Base-by-base conservation (phyloP, 2,888 invertebrate genomes). In the Cepaea hortensis region DNA sequence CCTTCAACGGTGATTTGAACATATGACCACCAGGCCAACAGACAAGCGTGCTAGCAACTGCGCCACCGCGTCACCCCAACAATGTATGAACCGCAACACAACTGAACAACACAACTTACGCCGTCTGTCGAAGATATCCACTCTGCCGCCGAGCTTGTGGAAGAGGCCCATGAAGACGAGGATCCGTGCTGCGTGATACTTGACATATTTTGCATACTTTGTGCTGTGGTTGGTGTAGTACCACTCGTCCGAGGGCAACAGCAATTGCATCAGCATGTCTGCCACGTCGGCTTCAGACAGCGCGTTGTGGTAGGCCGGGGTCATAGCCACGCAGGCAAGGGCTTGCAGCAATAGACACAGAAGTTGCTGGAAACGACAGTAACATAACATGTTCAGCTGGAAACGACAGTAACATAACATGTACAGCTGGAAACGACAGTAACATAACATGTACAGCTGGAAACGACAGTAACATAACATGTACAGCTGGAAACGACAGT, bases 201-300 rank as follows among this genome's bases (percentile, higher is more conserved):
- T 96, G 85, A 96, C 96, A 91, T 95, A 96, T 86, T 95, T 95
- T 83, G 96, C 96, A 91, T 96, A 96, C 92, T 95, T 95, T 80
- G 96, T 96, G 90, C 95, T 96, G 93, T 96, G 96, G 91, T 96
- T 96, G 81, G 96, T 96, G 94, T 96, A 96, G 94, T 96, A 96
- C 96, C 96, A 96, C 91, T 96, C 96, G 92, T 96, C 96, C 0
- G 96, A 96, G 35, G 96, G 96, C 88, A 96, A 94, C 85, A 96
- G 94, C 88, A 96, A 95, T 93, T 96, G 96, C 91, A 96, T 96
- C 77, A 96, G 93, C 89, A 95, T 95, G 92, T 96, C 96, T 18
- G 96, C 95, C 81, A 96, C 95, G 89, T 96, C 96, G 20, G 95
- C 95, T 62, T 96, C 96, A 61, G 95, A 94, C 85, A 96, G 94